Evolutionary conservation across 2,888 invertebrate genomes (phyloP), one percentile per base, ranked within the genome.

Genomic region (Diarsia dahlii): DNA sequence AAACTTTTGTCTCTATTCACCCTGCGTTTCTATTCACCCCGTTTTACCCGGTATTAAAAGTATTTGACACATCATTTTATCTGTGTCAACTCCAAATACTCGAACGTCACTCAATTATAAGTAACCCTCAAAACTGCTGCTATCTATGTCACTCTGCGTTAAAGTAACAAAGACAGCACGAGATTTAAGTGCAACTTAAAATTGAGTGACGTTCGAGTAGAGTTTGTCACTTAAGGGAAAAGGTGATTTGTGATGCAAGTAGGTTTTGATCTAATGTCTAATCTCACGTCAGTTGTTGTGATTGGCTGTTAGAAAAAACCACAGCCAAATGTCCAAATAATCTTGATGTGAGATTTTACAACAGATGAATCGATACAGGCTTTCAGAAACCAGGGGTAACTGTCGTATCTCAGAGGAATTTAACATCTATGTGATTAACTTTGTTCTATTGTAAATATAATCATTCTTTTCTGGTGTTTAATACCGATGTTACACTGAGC

Each of bases 361-460:
- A 23, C 5, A 34, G 12, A 72, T n/a, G 46, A 28, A 56, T 86
- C 46, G 50, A 2, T 45, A 50, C 56, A 81, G 50, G 50, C 54
- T 63, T 81, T 78, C 76, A 64, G 56, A 58, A 78, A 64, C 20
- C 45, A 56, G 34, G 48, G 10, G 23, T 82, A 78, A 84, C 78
- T 89, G 84, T 88, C 91, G 89, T 87, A 88, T 90, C 89, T 84
- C 80, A 81, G 86, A 89, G 87, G 86, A 88, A 89, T 76, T 77
- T 80, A 84, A 84, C 74, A 82, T 73, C 12, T 28, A 45, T 80
- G 70, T 83, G 68, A 74, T 74, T 81, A 67, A 76, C 58, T 71
- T 39, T 71, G 65, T 69, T 69, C 58, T 50, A n/a, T 15, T 86
- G 77, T 86, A 87, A 81, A 82, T 88, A 84, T 63, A 74, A 83